Percentiles rank a stretch among this genome's conserved stretches.
Evolutionary conservation across 2,113 vertebrate species (phyloP).

Genomic region (Grus americana): DNA sequence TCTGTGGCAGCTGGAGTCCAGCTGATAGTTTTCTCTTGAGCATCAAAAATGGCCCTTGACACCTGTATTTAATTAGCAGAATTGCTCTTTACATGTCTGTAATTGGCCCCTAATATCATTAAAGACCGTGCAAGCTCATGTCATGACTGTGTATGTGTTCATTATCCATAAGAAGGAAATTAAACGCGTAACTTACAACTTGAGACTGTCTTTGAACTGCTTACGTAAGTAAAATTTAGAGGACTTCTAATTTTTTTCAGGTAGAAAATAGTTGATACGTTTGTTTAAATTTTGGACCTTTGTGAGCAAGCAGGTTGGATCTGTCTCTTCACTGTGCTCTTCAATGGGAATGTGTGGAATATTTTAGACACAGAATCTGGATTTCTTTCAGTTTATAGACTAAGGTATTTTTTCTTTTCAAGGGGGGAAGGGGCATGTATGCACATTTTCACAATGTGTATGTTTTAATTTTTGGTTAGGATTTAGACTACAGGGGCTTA

Average conservation of each 20-base stretch:
- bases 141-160: background rate
- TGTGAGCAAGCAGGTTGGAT: background rate
- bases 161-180: background rate
- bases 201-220: background rate
- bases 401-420: background rate
- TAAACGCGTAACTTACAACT: background rate
- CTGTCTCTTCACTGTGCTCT: background rate
- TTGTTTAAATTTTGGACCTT: background rate
- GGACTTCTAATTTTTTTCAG: background rate
- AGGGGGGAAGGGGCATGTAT: accelerated
- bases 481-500: background rate
- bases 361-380: background rate
- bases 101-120: background rate
- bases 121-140: background rate
- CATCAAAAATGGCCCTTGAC: background rate
- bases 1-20: background rate
- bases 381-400: background rate
- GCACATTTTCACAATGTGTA: accelerated
- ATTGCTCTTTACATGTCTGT: background rate
- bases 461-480: background rate
- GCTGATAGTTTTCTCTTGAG: background rate
- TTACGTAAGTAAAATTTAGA: background rate
- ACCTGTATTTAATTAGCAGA: background rate
- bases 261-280: background rate
- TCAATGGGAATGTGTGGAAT: background rate